Evolutionary conservation across 1,140 invertebrate genomes (phyloP).

Genomic region (Callitettix versicolor): DNA sequence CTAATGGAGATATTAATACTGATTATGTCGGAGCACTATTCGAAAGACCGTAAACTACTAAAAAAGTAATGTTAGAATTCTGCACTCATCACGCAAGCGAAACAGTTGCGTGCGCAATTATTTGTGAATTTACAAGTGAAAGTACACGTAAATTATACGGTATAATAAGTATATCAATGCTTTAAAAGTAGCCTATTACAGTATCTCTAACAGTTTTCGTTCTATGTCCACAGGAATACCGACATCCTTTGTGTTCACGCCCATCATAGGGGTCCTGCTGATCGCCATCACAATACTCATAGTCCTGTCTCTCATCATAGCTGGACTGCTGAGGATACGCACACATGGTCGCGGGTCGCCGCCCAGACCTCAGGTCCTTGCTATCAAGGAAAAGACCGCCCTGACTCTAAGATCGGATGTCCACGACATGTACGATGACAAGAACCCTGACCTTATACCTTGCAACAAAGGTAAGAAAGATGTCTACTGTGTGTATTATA

Average conservation of each 20-base stretch:
- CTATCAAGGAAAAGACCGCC: conserved; percentile 54
- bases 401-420: conserved; percentile 48
- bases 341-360: conserved; percentile 36
- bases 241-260: conserved; percentile 56
- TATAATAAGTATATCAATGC: too few relatives aligned
- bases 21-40: too few relatives aligned
- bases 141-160: too few relatives aligned
- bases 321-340: conserved; percentile 55
- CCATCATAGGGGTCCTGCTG: conserved; percentile 60
- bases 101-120: too few relatives aligned
- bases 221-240: conserved; percentile 39
- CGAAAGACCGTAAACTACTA: too few relatives aligned
- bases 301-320: conserved; percentile 57
- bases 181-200: too few relatives aligned
- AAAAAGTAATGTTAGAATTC: too few relatives aligned
- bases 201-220: too few relatives aligned
- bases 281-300: conserved; percentile 59
- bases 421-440: conserved; percentile 59
- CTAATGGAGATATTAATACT: too few relatives aligned
- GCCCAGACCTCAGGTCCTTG: conserved; percentile 45
- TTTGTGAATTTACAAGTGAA: too few relatives aligned
- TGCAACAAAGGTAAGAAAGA: conserved; percentile 78
- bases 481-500: too few relatives aligned
- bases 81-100: too few relatives aligned
- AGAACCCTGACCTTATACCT: conserved; percentile 76